These are phyloP conservation scores for Cyclophora albipunctata DNA, from an alignment of 2,888 invertebrate genomes.

Conservation along the genomic window DNA sequence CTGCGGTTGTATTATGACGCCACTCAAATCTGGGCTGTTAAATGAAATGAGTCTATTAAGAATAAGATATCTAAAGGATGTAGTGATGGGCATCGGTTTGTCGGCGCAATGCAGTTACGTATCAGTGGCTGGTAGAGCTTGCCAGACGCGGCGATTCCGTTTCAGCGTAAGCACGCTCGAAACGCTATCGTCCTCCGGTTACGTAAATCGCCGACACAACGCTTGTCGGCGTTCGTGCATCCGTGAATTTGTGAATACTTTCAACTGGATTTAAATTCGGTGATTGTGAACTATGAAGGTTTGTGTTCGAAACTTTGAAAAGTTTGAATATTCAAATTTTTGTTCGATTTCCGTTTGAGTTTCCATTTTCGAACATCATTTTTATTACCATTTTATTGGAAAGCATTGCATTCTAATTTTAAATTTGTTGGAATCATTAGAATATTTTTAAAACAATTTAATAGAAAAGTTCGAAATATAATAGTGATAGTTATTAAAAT, in stretches of 20 bases:
- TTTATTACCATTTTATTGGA: too few relatives aligned
- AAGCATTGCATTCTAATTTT: too few relatives aligned
- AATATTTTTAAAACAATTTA: too few relatives aligned
- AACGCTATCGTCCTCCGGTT: constrained; percentile 29
- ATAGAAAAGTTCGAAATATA: too few relatives aligned
- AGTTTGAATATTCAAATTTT: constrained; percentile 5
- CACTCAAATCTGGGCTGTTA: constrained; percentile 55
- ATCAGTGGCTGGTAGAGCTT: constrained; percentile 33
- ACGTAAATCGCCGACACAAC: constrained; percentile 33
- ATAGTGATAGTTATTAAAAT: too few relatives aligned
- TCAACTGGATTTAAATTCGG: constrained; percentile 18
- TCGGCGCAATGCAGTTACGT: constrained; percentile 67
- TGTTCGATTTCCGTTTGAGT: constrained; percentile 1
- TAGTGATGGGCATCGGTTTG: constrained; percentile 10
- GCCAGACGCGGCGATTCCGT: constrained; percentile 60
- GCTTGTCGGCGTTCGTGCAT: constrained; percentile 3
- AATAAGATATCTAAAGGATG: constrained; percentile 1
- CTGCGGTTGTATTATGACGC: constrained; percentile 42
- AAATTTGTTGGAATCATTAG: too few relatives aligned
- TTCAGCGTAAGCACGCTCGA: constrained; percentile 54
- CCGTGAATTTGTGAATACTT: constrained; percentile 19
- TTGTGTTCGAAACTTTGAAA: constrained; percentile 20
- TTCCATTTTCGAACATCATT: not conserved
- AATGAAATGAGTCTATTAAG: constrained; percentile 18
- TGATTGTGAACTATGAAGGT: constrained; percentile 40